Conservation (phyloP, 2,888 invertebrate genomes). For the Caenorhabditis imperialis region DNA sequence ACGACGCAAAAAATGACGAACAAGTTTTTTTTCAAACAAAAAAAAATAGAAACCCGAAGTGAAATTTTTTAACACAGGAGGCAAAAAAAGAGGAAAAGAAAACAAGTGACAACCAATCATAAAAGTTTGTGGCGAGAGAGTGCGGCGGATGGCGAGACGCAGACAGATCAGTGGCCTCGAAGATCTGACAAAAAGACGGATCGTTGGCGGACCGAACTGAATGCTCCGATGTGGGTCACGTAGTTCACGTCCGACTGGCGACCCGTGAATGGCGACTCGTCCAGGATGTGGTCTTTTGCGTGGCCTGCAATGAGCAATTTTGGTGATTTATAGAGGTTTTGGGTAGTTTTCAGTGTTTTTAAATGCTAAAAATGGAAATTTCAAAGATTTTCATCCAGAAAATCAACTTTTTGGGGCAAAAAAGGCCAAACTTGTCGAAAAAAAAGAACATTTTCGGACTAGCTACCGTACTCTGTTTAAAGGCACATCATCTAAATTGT, state of each 20-base stretch:
- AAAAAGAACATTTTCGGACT: no score
- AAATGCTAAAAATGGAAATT: neutral
- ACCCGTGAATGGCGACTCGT: constrained; percentile 62
- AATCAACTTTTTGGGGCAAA: no score
- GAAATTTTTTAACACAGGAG: no score
- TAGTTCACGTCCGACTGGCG: constrained; percentile 63
- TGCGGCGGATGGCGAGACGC: neutral
- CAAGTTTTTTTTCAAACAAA: no score
- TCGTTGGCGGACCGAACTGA: constrained; percentile 54
- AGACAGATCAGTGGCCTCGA: neutral
- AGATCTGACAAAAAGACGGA: constrained; percentile 31
- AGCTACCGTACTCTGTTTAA: no score
- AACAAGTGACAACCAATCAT: neutral
- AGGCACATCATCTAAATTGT: no score
- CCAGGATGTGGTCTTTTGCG: constrained; percentile 70
- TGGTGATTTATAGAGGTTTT: neutral
- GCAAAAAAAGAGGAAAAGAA: no score
- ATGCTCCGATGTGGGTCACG: constrained; percentile 65
- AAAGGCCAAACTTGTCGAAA: no score
- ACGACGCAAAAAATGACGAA: no score
- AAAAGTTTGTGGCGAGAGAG: no score
- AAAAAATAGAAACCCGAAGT: no score
- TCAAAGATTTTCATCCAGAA: neutral
- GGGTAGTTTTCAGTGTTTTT: neutral
- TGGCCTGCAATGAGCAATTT: constrained; percentile 30